phyloP scores from a whole-genome alignment of 1,140 invertebrate species.

The Argopecten irradians region DNA sequence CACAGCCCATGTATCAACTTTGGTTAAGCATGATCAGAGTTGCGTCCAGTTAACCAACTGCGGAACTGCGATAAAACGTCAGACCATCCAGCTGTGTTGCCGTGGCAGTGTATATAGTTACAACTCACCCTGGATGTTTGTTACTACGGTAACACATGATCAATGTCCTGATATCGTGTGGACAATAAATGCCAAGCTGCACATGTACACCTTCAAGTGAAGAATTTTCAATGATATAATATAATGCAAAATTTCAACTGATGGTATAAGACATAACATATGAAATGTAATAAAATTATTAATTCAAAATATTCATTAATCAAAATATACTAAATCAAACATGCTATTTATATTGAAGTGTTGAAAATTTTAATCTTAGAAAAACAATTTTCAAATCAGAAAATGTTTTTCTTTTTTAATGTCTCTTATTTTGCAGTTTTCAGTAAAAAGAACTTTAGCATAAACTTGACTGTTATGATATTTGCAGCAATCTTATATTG shows the following conservation, averaged over 20 bases:
- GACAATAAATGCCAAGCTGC: background rate
- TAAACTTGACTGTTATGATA: too few species aligned
- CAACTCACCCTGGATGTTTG: background rate
- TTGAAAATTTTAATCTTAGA: background rate
- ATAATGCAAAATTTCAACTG: constrained; percentile 2
- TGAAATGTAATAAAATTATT: background rate
- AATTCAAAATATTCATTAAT: too few species aligned
- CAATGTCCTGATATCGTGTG: background rate
- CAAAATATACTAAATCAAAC: background rate
- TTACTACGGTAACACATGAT: background rate
- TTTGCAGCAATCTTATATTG: too few species aligned
- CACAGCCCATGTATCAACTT: background rate
- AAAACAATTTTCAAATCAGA: too few species aligned
- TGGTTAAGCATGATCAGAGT: background rate
- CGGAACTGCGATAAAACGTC: constrained; percentile 6
- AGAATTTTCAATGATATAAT: background rate
- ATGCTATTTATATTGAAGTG: background rate
- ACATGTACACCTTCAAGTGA: background rate
- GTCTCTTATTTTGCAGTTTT: too few species aligned
- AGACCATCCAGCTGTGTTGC: constrained; percentile 4
- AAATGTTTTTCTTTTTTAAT: too few species aligned
- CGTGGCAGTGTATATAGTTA: background rate
- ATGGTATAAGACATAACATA: too few species aligned
- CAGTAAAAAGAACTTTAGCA: too few species aligned
- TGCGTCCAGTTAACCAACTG: background rate